Evolutionary conservation across 2,888 invertebrate species (phyloP), one percentile per base, ranked within the genome.

Genomic region (Tridacna crocea): DNA sequence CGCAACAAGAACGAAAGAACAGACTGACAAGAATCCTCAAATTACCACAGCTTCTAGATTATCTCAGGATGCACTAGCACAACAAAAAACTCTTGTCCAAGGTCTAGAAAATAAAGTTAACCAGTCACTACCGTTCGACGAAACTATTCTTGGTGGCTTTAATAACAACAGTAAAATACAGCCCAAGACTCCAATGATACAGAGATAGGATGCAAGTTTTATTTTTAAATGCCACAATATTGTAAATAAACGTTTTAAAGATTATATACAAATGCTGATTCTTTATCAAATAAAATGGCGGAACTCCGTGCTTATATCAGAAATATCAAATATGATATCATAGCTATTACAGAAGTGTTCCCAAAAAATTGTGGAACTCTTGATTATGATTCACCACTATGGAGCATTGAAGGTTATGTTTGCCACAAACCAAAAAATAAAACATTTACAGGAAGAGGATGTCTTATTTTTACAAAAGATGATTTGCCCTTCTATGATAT

Each of bases 131-230:
- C 63, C 63, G 24, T 27, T 63, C 24, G 27, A 63, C 15, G 63
- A 63, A 63, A 63, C 27, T 27, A 17, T 63, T 17, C 17, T 63
- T 17, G 63, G 63, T 27, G 63, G 63, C 19, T 63, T 27, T 27
- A 22, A 63, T 27, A 63, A 36, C 8, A 36, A 36, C 36, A 36
- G 36, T 63, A 6, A 63, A 15, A 17, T 17, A 4, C 63, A 27
- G 26, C 27, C 26, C 63, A 26, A 63, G 26, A 27, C 63, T 27
- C 17, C 26, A 27, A 26, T 63, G 27, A 17, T 22, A 26, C 19
- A 63, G 15, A 27, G 63, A 27, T 63, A 63, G 63, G 63, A 63
- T 26, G 27, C 63, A 63, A 63, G 63, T 63, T 63, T 63, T 63
- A 63, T 63, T 63, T 63, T 63, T 63, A 63, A 63, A 17, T 63